Evolutionary conservation across 2,888 invertebrate genomes (phyloP), one percentile per base, ranked within the genome.

Genomic region (Tortricodes alternella): DNA sequence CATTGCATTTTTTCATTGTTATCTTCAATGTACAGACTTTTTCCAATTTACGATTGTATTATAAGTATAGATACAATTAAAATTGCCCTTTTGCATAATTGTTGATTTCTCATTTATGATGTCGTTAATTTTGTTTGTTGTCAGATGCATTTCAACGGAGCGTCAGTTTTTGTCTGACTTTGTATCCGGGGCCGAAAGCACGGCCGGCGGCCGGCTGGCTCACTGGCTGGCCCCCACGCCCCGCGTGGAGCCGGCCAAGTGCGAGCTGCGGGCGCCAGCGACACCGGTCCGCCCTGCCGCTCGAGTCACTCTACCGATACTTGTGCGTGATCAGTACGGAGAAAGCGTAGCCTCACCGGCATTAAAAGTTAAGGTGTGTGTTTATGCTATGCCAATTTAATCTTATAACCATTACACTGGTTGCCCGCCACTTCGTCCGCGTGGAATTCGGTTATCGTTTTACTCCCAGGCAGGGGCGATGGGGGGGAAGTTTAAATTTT

Each of bases 211-310:
- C 3, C 93, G 98, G 50, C 89, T 99, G 63, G 98, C 98, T 0
- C 94, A 96, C 75, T 99, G 99, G 98, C 88, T 99, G 53, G 97
- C 98, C 75, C 98, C 98, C 1, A 97, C 97, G 71, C 94, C 98
- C 19, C 95, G 96, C 64, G 95, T 98, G 43, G 98, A 98, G 84
- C 97, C 98, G 0, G 76, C 93, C 59, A 95, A 95, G 75, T 98
- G 97, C 81, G 96, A 97, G 83, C 93, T 98, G 51, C 91, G 95
- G 60, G 94, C 95, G 69, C 94, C 95, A 24, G 87, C 93, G 50
- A 80, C 94, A 65, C 93, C 95, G 46, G 96, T 95, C 72, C 96
- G 96, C 46, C 82, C 81, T 0, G 66, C 78, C 0, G 50, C 63
- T 0, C 96, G 96, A 56, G 53, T 80, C 50, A 70, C 70, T 1